Evolutionary conservation across 2,113 vertebrate genomes (phyloP), one percentile per base, ranked within the genome.

Genomic region (Prolemur simus): DNA sequence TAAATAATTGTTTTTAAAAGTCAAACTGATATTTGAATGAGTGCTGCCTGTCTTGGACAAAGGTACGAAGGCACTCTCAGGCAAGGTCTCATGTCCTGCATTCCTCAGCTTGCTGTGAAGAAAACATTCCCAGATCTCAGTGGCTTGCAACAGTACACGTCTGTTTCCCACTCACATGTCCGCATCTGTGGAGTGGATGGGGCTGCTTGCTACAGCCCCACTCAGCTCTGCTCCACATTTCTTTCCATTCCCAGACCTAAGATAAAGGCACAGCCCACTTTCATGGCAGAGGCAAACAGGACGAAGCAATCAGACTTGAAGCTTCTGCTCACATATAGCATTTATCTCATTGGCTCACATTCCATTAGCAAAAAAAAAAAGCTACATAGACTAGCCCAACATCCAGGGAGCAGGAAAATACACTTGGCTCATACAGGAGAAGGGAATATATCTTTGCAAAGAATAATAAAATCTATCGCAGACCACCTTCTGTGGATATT

Each of bases 1-100:
- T 54, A 91, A 87, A 86, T 92, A 12, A 80, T 64, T 63, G 6
- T 23, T 91, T 63, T 85, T 58, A 68, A 86, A 95, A 95, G 18
- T 14, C 25, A 45, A 73, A 90, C 54, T 32, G 60, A 63, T 68
- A 49, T 63, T 69, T 91, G 17, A 18, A 32, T 39, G n/a, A 76
- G 64, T 54, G 7, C 25, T 60, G 32, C 58, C n/a, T 74, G 29
- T 34, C 49, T 80, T 81, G 29, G 49, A 74, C 6, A 37, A 86
- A 89, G 54, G n/a, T 66, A 6, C 21, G 39, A n/a, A 78, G 37
- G 20, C 17, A 21, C 21, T 73, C 64, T 90, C 49, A 68, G 42
- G 60, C 8, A 34, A 15, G 8, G 3, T 0, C 32, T 66, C 63
- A 25, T 5, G n/a, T 18, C 21, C 58, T 76, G 2, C 13, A 3